These are phyloP conservation scores for Psococerastis gibbosa DNA, from an alignment of 2,888 invertebrate species.

Conservation along the genomic window DNA sequence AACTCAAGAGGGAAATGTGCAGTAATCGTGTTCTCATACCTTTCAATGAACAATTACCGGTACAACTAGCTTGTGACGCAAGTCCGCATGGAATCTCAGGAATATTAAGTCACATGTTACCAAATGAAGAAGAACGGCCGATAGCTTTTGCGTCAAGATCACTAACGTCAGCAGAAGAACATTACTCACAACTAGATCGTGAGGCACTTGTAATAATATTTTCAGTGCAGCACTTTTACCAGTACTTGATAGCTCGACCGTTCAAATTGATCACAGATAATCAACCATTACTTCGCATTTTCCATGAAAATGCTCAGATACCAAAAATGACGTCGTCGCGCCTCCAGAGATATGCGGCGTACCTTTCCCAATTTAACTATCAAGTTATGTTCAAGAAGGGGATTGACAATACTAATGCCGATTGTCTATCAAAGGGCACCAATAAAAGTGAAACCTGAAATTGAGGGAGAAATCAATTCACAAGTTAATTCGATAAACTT, in stretches of 20 bases:
- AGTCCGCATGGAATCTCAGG: constrained; percentile 14
- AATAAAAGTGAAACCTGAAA: too few species aligned
- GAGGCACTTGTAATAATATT: constrained; percentile 11
- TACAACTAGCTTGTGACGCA: constrained; percentile 15
- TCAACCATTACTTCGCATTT: constrained; percentile 2
- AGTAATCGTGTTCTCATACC: constrained; percentile 14
- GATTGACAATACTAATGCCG: constrained; percentile 15
- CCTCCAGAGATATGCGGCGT: constrained; percentile 14
- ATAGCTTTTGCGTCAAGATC: constrained; percentile 10
- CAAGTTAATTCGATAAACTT: not conserved
- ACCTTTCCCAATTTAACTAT: constrained; percentile 15
- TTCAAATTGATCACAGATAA: not conserved
- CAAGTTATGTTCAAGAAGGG: too few species aligned
- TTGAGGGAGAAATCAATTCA: too few species aligned
- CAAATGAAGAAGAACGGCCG: constrained; percentile 10
- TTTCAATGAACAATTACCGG: constrained; percentile 14
- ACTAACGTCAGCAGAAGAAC: not conserved
- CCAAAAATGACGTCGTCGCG: constrained; percentile 9
- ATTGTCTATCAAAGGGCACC: constrained; percentile 14
- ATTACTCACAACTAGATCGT: constrained; percentile 2
- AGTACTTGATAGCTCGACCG: not conserved
- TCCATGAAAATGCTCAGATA: not conserved
- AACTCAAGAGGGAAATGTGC: constrained; percentile 13
- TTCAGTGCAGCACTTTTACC: constrained; percentile 5
- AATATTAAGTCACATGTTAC: constrained; percentile 16